Evolutionary conservation across 2,888 invertebrate species (phyloP).

Genomic region (Chydorus sphaericus): DNA sequence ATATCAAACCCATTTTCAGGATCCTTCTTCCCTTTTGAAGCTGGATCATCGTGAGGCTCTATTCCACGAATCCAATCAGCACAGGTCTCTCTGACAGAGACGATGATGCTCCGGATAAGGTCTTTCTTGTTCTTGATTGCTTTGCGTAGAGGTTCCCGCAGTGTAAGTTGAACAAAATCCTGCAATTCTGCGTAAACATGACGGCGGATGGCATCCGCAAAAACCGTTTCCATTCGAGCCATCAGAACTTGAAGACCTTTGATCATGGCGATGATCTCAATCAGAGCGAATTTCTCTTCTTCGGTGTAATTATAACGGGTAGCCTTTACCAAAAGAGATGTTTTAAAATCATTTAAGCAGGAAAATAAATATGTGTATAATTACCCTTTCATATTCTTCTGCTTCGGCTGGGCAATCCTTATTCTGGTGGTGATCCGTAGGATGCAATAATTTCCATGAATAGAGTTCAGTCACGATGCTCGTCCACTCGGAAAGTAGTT

Average conservation of each 20-base stretch:
- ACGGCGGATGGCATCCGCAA: slow-evolving; percentile 73
- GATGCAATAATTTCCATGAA: slow-evolving; percentile 95
- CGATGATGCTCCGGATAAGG: slow-evolving; percentile 83
- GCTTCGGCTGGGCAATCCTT: slow-evolving; percentile 88
- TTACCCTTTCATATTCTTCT: slow-evolving; percentile 90
- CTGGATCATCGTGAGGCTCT: slow-evolving; percentile 83
- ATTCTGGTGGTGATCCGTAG: slow-evolving; percentile 92
- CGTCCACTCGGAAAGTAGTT: slow-evolving; percentile 91
- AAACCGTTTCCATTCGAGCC: slow-evolving; percentile 95
- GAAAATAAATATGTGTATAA: slow-evolving; percentile 16
- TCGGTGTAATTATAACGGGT: slow-evolving; percentile 94
- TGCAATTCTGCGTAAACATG: slow-evolving; percentile 93
- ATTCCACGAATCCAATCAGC: slow-evolving; percentile 90
- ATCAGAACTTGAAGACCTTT: slow-evolving; percentile 93
- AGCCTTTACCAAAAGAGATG: slow-evolving; percentile 40
- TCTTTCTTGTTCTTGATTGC: slow-evolving; percentile 97
- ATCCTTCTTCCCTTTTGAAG: slow-evolving; percentile 82
- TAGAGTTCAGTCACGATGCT: slow-evolving; percentile 90
- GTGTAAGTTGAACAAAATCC: slow-evolving; percentile 78
- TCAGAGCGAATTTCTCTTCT: slow-evolving; percentile 93
- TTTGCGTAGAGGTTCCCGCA: slow-evolving; percentile 86
- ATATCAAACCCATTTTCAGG: slow-evolving; percentile 81
- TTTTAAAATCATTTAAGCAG: background rate
- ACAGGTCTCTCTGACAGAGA: slow-evolving; percentile 92
- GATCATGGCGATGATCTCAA: slow-evolving; percentile 98